A percentile compares a stretch with the other conserved stretches of the same genome.
Conservation (phyloP, 2,888 invertebrate species). For the Xestia rhomboidea region DNA sequence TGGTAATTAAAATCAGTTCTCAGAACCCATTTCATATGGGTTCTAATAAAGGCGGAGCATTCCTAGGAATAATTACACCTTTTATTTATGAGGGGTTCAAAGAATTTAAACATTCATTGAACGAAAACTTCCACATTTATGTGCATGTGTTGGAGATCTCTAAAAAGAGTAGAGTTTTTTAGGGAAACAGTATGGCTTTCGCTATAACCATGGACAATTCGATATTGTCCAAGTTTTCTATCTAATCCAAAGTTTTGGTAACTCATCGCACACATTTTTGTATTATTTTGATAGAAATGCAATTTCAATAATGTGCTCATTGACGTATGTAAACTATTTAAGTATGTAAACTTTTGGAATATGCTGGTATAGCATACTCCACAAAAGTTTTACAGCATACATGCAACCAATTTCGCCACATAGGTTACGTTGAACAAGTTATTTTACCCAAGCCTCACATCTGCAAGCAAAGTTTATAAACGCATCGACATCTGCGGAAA, state of each 20-base stretch:
- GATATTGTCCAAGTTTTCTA: neutral
- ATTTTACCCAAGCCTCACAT: neutral
- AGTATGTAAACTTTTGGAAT: no score
- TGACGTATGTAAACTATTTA: no score
- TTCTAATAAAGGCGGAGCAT: constrained; percentile 47
- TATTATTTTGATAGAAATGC: neutral
- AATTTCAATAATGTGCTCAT: neutral
- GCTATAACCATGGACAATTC: neutral
- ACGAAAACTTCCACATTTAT: constrained; percentile 6
- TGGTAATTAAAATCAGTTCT: constrained; percentile 59
- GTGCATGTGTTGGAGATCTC: neutral
- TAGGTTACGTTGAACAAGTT: neutral
- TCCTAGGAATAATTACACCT: constrained; percentile 38
- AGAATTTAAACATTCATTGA: constrained; percentile 25
- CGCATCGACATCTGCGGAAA: constrained; percentile 62
- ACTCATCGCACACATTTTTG: neutral
- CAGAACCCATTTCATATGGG: constrained; percentile 51
- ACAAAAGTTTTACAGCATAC: neutral
- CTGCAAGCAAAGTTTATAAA: constrained; percentile 15
- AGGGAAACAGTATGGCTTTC: neutral
- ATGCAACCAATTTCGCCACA: neutral
- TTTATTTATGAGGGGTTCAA: constrained; percentile 25
- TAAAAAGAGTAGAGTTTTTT: neutral
- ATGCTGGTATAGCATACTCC: no score
- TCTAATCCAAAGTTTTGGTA: neutral